Base-by-base conservation (phyloP, 2,113 vertebrate genomes). In the Aldabrachelys gigantea region DNA sequence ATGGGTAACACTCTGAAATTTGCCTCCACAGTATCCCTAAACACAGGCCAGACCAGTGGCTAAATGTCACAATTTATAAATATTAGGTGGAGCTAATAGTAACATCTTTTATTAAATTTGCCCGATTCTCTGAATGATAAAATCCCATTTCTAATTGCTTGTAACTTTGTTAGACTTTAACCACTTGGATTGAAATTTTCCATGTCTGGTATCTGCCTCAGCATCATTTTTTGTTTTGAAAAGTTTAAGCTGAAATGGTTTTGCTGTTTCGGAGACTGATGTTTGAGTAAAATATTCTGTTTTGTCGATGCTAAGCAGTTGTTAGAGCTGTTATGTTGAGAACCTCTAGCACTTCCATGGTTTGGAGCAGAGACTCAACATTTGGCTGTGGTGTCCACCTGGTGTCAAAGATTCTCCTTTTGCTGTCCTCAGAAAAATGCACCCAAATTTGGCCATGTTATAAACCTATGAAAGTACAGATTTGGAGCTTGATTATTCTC, bases 131-230 rank as follows among this genome's bases (percentile, higher is more conserved):
- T n/a, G 44, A n/a, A 88, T 59, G 27, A 49, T 16, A 44, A 54
- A 22, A 57, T 76, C 44, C 79, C 47, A 56, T 65, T 89, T 86
- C 2, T 44, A 17, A 47, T 54, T 82, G 22, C 52, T 65, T 21
- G 22, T 35, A 38, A 49, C 19, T 86, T 27, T 10, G 9, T 57
- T 21, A 49, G 53, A 86, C 31, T 83, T 50, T 79, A 29, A 78
- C 54, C 3, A 3, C 17, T 35, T 69, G 47, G 22, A 4, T 0
- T 13, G 86, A 86, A 87, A 52, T 17, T 57, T 78, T 84, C 41
- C 52, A 11, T 19, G 3, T 38, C 25, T 0, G 0, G 25, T 13
- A 11, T 21, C 24, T 80, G 53, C 53, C 53, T 9, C 8, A 54
- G 53, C 53, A 21, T 54, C 1, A 54, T n/a, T 57, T 25, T 53